A percentile compares a stretch with the other conserved stretches of the same genome.
Conservation (phyloP, 2,888 invertebrate species). For the Chrysolina americana region DNA sequence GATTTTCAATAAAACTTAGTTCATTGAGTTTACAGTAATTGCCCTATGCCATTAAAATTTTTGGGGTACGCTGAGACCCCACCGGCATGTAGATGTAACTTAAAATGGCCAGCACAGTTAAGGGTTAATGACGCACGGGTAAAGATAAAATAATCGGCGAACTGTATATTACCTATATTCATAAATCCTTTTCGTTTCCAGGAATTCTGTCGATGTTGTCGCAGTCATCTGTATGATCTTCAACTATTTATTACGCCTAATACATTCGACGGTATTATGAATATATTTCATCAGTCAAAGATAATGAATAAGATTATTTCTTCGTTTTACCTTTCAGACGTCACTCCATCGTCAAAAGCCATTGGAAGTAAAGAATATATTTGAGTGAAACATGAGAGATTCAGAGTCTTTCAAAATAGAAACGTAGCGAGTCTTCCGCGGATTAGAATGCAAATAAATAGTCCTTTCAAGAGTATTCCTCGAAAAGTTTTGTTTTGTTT, state of each 20-base stretch:
- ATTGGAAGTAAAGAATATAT: not conserved
- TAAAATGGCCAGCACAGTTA: no score
- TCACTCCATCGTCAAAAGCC: constrained; percentile 8
- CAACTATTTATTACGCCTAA: not conserved
- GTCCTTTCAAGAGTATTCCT: not conserved
- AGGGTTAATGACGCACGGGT: no score
- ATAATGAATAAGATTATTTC: not conserved
- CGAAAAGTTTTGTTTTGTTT: constrained; percentile 6
- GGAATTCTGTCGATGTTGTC: no score
- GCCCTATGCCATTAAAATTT: no score
- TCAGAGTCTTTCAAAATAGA: not conserved
- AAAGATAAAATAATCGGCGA: no score
- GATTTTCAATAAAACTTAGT: no score
- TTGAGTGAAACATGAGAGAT: not conserved
- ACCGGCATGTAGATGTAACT: no score
- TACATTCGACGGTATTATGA: not conserved
- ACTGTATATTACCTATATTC: no score
- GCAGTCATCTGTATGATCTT: no score
- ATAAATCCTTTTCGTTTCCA: no score
- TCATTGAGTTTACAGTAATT: no score
- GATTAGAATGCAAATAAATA: constrained; percentile 20
- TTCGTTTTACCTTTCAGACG: not conserved
- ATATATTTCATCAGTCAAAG: not conserved
- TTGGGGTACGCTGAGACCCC: no score
- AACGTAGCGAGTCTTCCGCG: constrained; percentile 12